Evolutionary conservation across 2,888 invertebrate species (phyloP).

Genomic region (Thera britannica): DNA sequence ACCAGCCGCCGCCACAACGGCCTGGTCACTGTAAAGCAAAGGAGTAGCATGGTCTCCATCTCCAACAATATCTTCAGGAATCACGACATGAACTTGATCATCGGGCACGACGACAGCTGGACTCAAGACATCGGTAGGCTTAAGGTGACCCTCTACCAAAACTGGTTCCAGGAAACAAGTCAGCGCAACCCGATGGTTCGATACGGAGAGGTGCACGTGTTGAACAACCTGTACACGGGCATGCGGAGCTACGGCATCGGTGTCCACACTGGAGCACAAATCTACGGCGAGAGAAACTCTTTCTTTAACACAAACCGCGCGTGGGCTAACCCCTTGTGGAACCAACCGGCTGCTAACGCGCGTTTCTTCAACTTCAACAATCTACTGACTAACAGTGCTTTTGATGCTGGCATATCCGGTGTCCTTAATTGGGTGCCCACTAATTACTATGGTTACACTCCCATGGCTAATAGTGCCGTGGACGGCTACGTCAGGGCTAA

Average conservation of each 20-base stretch:
- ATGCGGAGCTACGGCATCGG: slow-evolving; percentile 26
- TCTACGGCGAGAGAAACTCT: slow-evolving; percentile 22
- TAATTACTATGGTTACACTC: slow-evolving; percentile 18
- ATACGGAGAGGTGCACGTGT: slow-evolving; percentile 28
- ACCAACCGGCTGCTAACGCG: slow-evolving; percentile 4
- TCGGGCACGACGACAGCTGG: slow-evolving; percentile 21
- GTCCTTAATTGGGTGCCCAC: slow-evolving; percentile 14
- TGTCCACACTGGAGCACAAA: slow-evolving; percentile 13
- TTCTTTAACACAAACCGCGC: slow-evolving; percentile 22
- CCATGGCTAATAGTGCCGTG: slow-evolving; percentile 3
- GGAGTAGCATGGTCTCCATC: slow-evolving; percentile 11
- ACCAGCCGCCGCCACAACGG: slow-evolving; percentile 24
- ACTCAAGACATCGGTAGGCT: slow-evolving; percentile 22
- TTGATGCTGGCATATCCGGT: slow-evolving; percentile 2
- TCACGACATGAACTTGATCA: slow-evolving; percentile 27
- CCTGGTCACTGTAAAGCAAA: slow-evolving; percentile 13
- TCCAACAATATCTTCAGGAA: slow-evolving; percentile 33
- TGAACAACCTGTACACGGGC: slow-evolving; percentile 30
- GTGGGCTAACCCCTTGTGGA: slow-evolving; percentile 23
- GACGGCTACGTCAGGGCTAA: slow-evolving; percentile 15
- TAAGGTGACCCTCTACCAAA: slow-evolving; percentile 23
- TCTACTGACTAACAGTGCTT: slow-evolving; percentile 18
- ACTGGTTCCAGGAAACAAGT: slow-evolving; percentile 27
- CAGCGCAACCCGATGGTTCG: slow-evolving; percentile 32
- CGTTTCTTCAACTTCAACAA: slow-evolving; percentile 15